Base-by-base conservation (phyloP, 2,888 invertebrate genomes). In the Dicranocentrus wangi region DNA sequence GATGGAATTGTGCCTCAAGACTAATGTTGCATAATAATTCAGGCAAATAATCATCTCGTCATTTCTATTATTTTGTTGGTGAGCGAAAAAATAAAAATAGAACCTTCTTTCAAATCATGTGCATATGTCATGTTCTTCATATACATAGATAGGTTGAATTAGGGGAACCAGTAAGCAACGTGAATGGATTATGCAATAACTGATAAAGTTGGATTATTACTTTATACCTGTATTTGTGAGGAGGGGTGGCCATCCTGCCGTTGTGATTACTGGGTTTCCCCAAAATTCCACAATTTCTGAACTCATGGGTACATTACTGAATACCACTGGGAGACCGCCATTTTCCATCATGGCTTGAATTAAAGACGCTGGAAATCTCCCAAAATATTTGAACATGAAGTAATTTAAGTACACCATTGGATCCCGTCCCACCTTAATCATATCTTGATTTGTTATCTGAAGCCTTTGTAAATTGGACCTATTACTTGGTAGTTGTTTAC, bases 271-370 rank as follows among this genome's bases (percentile, higher is more conserved):
- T 27, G 77, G 78, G 66, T 81, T 80, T 10, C 80, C 84, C 82
- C 83, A 81, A 55, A 84, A 77, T 21, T 68, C 70, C 0, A 85
- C 82, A 15, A 39, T n/a, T 55, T 61, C 17, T 5, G 68, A 82
- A 15, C 84, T 85, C 83, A 84, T 82, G 8, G 85, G 85, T 8
- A 82, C 80, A 71, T 85, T 84, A 27, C 83, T 84, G 43, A 84
- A 82, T 21, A 82, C 76, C 13, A 84, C 55, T 2, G 85, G 85
- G 23, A 82, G 68, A 1, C 84, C 82, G n/a, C 80, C 83, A 53
- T 78, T 78, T n/a, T 73, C 69, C 82, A 84, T 81, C 72, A 84
- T 55, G 21, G 32, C 63, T 51, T 85, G 85, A 19, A 82, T 71
- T 15, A 85, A 15, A 27, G 39, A 63, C 0, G 63, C 72, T n/a